Percentiles rank a stretch among this genome's conserved stretches.
Evolutionary conservation across 2,113 vertebrate genomes (phyloP).

Genomic region (Phaethon lepturus): DNA sequence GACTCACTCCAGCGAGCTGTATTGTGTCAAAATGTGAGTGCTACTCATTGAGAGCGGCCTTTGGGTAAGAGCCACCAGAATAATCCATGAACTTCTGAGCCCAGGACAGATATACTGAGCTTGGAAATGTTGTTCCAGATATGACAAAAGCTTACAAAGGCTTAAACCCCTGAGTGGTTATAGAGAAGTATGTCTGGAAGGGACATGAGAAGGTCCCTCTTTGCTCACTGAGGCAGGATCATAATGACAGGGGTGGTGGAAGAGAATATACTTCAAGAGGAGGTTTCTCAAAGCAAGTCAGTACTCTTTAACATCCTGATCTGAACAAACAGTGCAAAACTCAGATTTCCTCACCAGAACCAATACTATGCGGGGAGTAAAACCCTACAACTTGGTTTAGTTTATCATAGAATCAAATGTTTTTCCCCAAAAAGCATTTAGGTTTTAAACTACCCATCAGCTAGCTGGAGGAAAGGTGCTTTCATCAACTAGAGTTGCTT

Average conservation of each 20-base stretch:
- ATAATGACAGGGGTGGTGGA: not conserved
- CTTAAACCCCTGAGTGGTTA: not conserved
- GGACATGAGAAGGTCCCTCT: not conserved
- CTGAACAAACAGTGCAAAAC: not conserved
- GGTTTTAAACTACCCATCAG: not conserved
- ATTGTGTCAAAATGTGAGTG: not conserved
- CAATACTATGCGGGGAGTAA: not conserved
- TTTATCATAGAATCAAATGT: not conserved
- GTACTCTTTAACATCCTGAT: not conserved
- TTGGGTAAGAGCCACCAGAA: not conserved
- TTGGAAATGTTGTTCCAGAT: not conserved
- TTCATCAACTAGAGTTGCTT: not conserved
- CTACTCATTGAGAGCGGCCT: not conserved
- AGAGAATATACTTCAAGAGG: not conserved
- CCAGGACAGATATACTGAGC: not conserved
- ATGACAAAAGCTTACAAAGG: not conserved
- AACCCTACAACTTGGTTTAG: not conserved
- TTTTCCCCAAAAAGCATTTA: not conserved
- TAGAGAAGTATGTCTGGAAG: not conserved
- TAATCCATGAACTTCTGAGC: not conserved
- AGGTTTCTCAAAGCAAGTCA: not conserved
- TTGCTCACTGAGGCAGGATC: not conserved
- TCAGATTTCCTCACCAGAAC: not conserved
- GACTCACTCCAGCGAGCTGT: not conserved
- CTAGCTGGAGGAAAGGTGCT: not conserved